phyloP scores from a whole-genome alignment of 2,888 invertebrate genomes.

The Eremobia ochroleuca region DNA sequence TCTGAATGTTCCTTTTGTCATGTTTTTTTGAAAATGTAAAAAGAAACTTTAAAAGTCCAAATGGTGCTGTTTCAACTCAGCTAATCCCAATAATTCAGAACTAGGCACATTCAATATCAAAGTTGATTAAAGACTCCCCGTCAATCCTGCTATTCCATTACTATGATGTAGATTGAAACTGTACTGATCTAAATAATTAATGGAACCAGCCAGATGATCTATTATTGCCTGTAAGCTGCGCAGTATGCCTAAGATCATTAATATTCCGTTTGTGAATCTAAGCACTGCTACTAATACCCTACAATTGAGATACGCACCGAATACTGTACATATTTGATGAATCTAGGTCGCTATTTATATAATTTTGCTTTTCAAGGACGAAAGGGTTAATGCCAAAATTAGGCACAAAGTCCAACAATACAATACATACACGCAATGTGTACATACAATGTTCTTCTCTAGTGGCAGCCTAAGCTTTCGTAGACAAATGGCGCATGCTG shows the following conservation, averaged over 20 bases:
- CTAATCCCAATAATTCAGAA: not conserved
- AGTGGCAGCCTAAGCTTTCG: not conserved
- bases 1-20: no score
- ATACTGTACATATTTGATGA: slow-evolving; percentile 28
- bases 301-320: slow-evolving; percentile 39
- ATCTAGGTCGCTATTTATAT: slow-evolving; percentile 13
- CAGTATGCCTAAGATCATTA: slow-evolving; percentile 47
- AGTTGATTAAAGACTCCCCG: not conserved
- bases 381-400: not conserved
- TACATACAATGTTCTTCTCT: not conserved
- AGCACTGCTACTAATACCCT: slow-evolving; percentile 15
- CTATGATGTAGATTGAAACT: slow-evolving; percentile 39
- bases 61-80: not conserved
- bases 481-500: not conserved
- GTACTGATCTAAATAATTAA: slow-evolving; percentile 49
- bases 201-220: slow-evolving; percentile 35
- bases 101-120: not conserved
- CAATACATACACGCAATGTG: no score
- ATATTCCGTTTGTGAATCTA: slow-evolving; percentile 55
- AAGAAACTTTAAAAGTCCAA: no score
- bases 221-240: slow-evolving; percentile 31
- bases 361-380: not conserved
- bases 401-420: not conserved
- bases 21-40: not conserved
- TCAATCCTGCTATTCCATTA: slow-evolving; percentile 33